Conservation (phyloP, 2,113 vertebrate genomes). For the Balaenoptera acutorostrata region DNA sequence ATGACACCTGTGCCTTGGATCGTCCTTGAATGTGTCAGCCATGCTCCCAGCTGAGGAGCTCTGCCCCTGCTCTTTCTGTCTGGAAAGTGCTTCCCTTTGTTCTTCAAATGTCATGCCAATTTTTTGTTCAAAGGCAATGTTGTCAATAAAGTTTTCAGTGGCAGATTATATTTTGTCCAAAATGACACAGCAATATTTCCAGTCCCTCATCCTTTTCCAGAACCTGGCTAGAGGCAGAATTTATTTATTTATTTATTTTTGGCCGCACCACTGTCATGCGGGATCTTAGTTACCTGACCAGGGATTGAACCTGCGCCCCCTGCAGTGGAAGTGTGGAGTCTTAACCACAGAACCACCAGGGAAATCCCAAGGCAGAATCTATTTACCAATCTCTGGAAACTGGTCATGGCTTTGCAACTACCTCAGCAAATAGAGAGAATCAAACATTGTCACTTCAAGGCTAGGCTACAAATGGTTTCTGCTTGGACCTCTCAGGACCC, state of each 20-base stretch:
- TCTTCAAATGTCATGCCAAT: background rate
- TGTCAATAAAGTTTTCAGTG: background rate
- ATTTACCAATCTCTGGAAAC: background rate
- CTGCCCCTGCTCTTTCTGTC: background rate
- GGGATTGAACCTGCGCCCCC: background rate
- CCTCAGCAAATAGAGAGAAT: background rate
- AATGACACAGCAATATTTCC: background rate
- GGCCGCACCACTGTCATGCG: background rate
- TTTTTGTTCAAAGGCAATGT: background rate
- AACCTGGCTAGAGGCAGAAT: background rate
- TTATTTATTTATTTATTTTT: background rate
- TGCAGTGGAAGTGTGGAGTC: background rate
- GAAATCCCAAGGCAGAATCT: background rate
- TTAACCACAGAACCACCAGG: background rate
- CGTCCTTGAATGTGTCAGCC: background rate
- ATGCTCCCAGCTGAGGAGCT: background rate
- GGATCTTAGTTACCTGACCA: background rate
- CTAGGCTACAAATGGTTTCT: background rate
- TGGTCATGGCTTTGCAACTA: background rate
- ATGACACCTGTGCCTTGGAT: fast-evolving
- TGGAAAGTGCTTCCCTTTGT: background rate
- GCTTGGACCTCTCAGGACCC: background rate
- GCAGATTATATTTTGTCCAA: background rate
- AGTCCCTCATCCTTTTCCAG: background rate
- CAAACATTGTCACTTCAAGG: background rate